Conservation (phyloP, 2,888 invertebrate genomes). For the Andrena camellia region DNA sequence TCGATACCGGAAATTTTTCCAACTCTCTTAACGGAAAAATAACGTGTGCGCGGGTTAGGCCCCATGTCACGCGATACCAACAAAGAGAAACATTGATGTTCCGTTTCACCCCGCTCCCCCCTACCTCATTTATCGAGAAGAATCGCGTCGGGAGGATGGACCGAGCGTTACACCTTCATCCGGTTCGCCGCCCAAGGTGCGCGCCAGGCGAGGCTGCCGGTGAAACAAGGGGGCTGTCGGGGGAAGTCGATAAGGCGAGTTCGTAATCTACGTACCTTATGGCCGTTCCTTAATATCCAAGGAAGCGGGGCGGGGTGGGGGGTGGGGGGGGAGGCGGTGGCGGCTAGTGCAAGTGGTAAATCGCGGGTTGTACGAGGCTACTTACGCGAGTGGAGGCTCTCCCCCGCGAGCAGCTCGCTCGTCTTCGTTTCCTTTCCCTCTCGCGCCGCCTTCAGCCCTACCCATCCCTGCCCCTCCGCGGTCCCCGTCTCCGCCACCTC, state of each 20-base stretch:
- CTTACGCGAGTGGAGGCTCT: conserved; percentile 52
- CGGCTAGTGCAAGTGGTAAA: conserved; percentile 61
- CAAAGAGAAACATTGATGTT: too few relatives aligned
- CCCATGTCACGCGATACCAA: too few relatives aligned
- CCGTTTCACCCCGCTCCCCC: too few relatives aligned
- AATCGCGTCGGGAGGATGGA: too few relatives aligned
- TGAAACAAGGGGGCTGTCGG: conserved; percentile 21
- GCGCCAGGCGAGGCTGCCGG: neutral
- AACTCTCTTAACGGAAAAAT: too few relatives aligned
- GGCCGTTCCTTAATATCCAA: conserved; percentile 65
- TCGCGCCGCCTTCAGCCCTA: neutral
- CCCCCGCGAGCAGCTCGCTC: conserved; percentile 11
- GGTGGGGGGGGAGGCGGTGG: neutral
- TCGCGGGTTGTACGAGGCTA: conserved; percentile 67
- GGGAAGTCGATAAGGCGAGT: conserved; percentile 59
- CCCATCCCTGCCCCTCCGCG: neutral
- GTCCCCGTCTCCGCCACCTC: conserved; percentile 21
- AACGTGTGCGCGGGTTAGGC: too few relatives aligned
- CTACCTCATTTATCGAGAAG: too few relatives aligned
- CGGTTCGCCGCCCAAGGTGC: conserved; percentile 23
- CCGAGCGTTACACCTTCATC: too few relatives aligned
- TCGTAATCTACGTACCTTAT: conserved; percentile 66
- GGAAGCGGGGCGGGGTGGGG: too few relatives aligned
- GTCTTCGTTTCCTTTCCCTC: conserved; percentile 6
- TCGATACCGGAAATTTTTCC: too few relatives aligned